These are phyloP conservation scores for Oscheius sp. DNA, from an alignment of 1,140 invertebrate species.

Conservation along the genomic window DNA sequence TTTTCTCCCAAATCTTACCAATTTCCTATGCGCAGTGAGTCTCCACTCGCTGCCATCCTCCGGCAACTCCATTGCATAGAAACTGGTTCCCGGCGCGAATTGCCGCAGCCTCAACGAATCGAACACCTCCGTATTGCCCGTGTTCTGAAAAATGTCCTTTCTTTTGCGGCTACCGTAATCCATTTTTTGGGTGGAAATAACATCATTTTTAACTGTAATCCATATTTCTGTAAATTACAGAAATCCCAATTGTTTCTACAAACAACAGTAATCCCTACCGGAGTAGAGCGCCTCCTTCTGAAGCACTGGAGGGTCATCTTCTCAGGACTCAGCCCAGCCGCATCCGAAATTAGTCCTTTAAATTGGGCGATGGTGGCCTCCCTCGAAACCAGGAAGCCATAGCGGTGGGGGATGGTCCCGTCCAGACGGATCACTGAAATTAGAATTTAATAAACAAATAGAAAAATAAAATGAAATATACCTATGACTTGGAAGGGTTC, in stretches of 20 bases:
- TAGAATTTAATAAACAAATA: conserved; percentile 44
- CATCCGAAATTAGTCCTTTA: conserved; percentile 6
- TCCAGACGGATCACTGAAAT: conserved; percentile 72
- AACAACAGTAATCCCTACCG: too few species aligned
- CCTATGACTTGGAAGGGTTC: conserved; percentile 74
- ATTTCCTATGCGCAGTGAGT: conserved; percentile 21
- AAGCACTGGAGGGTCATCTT: not conserved
- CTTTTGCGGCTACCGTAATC: too few species aligned
- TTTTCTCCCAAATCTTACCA: conserved; percentile 8
- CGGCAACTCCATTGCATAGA: conserved; percentile 20
- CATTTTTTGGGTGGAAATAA: not conserved
- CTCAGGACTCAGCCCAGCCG: not conserved
- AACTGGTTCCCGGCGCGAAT: conserved; percentile 3
- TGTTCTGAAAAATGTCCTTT: too few species aligned
- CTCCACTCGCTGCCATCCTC: conserved; percentile 6
- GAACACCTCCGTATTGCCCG: not conserved
- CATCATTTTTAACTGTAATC: not conserved
- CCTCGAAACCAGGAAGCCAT: conserved; percentile 77
- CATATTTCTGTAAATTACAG: not conserved
- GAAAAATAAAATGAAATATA: conserved; percentile 60
- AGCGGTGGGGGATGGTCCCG: conserved; percentile 76
- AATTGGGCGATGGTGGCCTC: conserved; percentile 66
- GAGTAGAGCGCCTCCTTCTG: not conserved
- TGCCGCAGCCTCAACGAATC: not conserved
- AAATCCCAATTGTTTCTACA: too few species aligned